These are phyloP conservation scores for Actinia tenebrosa DNA, from an alignment of 64 coral and sea anemone species.

Conservation along the genomic window DNA sequence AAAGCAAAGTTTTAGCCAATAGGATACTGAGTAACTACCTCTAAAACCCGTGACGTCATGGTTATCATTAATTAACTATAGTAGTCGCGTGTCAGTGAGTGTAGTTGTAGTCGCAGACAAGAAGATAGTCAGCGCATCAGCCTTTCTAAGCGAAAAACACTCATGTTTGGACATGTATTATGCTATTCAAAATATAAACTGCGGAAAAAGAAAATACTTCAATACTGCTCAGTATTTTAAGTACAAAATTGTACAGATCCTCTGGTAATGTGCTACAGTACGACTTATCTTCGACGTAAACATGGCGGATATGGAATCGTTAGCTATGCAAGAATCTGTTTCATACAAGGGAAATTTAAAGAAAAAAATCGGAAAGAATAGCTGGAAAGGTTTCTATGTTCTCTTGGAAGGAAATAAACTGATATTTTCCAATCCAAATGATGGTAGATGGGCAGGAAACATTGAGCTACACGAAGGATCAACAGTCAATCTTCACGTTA, in stretches of 20 bases:
- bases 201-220: background rate
- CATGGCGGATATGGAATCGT: background rate
- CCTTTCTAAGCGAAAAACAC: background rate
- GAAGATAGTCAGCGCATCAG: too few species aligned
- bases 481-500: conserved; percentile 1
- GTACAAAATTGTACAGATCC: background rate
- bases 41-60: too few species aligned
- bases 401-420: conserved; percentile 14
- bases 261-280: background rate
- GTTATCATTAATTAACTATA: too few species aligned
- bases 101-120: too few species aligned
- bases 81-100: too few species aligned
- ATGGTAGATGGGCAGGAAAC: conserved; percentile 19
- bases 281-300: background rate
- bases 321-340: background rate
- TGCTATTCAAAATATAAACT: background rate
- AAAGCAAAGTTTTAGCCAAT: too few species aligned
- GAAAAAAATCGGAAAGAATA: conserved; percentile 47
- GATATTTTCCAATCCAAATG: conserved; percentile 20
- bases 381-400: conserved; percentile 40
- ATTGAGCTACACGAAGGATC: conserved; percentile 24
- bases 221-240: background rate
- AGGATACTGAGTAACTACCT: too few species aligned
- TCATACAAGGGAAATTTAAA: conserved; percentile 14
- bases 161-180: background rate